Base-by-base conservation (phyloP, 1,140 invertebrate species). In the Ips typographus region DNA sequence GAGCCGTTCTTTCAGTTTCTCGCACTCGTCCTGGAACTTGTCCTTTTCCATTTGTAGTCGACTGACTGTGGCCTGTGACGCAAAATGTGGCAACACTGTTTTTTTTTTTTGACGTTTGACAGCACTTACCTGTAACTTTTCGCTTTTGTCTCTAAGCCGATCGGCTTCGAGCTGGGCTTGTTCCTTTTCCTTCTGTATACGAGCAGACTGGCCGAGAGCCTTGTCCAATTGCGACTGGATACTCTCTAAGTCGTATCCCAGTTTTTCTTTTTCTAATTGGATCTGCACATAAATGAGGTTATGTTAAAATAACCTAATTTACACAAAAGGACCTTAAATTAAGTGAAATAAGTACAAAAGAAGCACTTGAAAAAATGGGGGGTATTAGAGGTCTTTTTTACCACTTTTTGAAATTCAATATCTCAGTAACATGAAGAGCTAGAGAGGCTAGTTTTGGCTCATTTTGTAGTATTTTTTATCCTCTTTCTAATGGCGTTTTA, bases 141-240 rank as follows among this genome's bases (percentile, higher is more conserved):
- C 94, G 74, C 90, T 89, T 82, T 95, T 96, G 76, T 96, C 94
- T 76, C 90, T 87, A 61, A 94, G 83, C 72, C 94, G 86, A 80
- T 96, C 94, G 51, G 89, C 87, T 72, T 97, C 94, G 65, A 92
- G 75, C 74, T 94, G 90, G 47, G 91, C 87, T 2, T 89, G 86
- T 79, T 97, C 94, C 68, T 91, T 86, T 80, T 97, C 94, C 80
- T 95, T 95, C 79, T 94, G 93, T 74, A 95, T 86, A 52, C 94
- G 84, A 8, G 91, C 89, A 40, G 91, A 88, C 79, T 95, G 93
- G 3, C 91, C 93, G 38, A 94, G 84, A 22, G 91, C 88, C 82
- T 95, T 95, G 81, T 95, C 94, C 78, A 95, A 83, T 80, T 96
- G 93, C 60, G 91, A 91, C 80, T 95, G 93, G 67, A 94, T 82